Percentiles rank a stretch among this genome's conserved stretches.
Evolutionary conservation across 2,113 vertebrate genomes (phyloP).

Genomic region (Isurus oxyrinchus): DNA sequence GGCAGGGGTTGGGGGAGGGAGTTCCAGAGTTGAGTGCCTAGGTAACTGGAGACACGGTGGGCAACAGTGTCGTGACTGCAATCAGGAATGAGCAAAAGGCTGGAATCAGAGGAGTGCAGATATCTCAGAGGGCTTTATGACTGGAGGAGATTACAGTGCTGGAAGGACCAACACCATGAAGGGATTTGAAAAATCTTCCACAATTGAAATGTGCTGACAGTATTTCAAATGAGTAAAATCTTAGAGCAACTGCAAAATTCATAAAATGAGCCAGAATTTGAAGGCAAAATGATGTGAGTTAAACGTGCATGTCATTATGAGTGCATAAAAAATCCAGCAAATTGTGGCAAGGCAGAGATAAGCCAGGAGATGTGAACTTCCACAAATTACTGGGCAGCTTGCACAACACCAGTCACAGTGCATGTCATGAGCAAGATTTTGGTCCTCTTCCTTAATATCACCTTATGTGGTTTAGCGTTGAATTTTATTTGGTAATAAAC

Average conservation of each 20-base stretch:
- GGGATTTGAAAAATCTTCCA: not conserved
- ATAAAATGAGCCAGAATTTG: not conserved
- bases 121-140: not conserved
- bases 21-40: not conserved
- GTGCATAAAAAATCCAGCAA: not conserved
- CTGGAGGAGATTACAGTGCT: not conserved
- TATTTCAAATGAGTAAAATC: not conserved
- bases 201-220: not conserved
- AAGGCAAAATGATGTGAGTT: not conserved
- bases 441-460: no score
- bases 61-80: not conserved
- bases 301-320: not conserved
- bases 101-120: not conserved
- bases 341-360: not conserved
- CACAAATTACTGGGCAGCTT: not conserved
- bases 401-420: not conserved
- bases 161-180: not conserved
- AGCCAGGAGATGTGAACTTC: no score
- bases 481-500: no score
- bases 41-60: not conserved
- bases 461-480: no score
- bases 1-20: not conserved
- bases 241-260: not conserved
- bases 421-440: no score
- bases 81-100: not conserved